Evolutionary conservation across 2,888 invertebrate genomes (phyloP), one percentile per base, ranked within the genome.

Genomic region (Drosophila limbata): DNA sequence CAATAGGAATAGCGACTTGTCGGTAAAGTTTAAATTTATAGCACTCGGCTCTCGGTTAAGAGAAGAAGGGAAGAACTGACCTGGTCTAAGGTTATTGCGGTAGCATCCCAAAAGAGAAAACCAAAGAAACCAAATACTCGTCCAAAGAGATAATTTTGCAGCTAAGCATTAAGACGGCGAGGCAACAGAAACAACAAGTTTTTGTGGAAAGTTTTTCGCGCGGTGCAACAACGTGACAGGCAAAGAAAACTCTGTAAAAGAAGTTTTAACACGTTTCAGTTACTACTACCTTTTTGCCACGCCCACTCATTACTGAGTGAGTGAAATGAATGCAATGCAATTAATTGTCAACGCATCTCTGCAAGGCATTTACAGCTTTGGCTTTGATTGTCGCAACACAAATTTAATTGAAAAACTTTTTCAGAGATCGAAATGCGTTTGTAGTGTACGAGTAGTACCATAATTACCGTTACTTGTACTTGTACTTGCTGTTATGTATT

Each of bases 381-480:
- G 63, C 78, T 70, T 76, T 84, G 84, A 81, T 81, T 73, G 76
- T 52, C 52, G 53, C 47, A 56, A 69, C 66, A 80, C 73, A 48
- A 61, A 81, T 73, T 79, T 84, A 81, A 84, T 81, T 81, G 81
- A 81, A 81, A 81, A 81, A 81, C 66, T 81, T 81, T 69, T 52
- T n/a, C 52, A 31, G 51, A 62, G 67, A 74, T 71, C 75, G 64
- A 64, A 73, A 56, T 44, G 40, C 56, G 11, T 42, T 62, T 33
- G 25, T 33, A 47, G 60, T 51, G 37, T 19, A 13, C 19, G 50
- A 52, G 65, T 61, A 52, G 65, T 61, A 48, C 75, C 66, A 76
- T 64, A 76, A 79, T 79, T 73, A 73, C 53, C 62, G 63, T 59
- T 61, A 59, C 64, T 48, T 72, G 48, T 66, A 50, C 17, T 31